A percentile compares a stretch with the other conserved stretches of the same genome.
phyloP scores from a whole-genome alignment of 2,113 vertebrate genomes.

The Scortum barcoo region DNA sequence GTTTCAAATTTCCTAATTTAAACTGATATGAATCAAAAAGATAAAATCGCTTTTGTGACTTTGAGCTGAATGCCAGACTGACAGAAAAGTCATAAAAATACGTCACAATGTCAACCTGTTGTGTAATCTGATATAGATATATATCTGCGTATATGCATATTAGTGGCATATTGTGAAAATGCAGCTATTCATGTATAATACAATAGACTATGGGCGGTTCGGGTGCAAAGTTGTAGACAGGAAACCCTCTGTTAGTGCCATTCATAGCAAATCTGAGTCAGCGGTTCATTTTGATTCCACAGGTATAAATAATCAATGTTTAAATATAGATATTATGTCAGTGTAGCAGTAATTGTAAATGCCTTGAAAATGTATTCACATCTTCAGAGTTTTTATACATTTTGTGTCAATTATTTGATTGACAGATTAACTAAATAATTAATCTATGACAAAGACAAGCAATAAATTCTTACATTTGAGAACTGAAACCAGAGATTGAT shows the following conservation, averaged over 20 bases:
- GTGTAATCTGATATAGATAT: neutral
- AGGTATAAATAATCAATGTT: neutral
- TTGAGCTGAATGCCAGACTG: neutral
- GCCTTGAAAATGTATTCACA: neutral
- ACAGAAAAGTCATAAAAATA: neutral
- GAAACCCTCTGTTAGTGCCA: neutral
- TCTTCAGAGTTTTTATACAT: neutral
- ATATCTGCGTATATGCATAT: too few species aligned
- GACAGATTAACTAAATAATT: too few species aligned
- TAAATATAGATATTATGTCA: slow-evolving; percentile 6
- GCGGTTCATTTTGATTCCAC: neutral
- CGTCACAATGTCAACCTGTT: neutral
- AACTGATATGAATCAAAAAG: neutral
- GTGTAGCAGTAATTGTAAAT: neutral
- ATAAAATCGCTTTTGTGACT: neutral
- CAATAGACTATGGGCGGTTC: slow-evolving; percentile 28
- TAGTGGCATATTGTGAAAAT: neutral
- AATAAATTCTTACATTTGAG: neutral
- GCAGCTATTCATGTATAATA: slow-evolving; percentile 20
- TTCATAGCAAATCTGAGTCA: neutral
- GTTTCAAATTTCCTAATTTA: neutral
- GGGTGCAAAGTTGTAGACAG: neutral
- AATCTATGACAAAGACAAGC: neutral
- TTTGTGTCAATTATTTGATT: neutral
- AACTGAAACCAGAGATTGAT: too few species aligned